phyloP scores from a whole-genome alignment of 2,797 vertebrate genomes.

The Malacoraja senta region DNA sequence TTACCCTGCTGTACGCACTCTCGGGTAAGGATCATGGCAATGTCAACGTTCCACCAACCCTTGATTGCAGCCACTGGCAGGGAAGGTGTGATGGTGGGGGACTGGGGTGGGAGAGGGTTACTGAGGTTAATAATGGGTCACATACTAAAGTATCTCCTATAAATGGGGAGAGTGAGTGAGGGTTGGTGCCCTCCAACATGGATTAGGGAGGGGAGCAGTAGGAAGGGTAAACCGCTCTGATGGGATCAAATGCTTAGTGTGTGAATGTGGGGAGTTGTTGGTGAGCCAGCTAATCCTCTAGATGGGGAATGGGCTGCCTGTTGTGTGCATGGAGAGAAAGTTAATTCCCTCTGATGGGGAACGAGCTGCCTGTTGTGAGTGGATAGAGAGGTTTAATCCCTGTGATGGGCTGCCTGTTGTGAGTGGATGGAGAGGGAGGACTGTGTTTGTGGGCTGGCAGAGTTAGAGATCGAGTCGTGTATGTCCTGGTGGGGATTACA shows the following conservation, averaged over 20 bases:
- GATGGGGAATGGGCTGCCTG: neutral
- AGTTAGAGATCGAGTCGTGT: neutral
- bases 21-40: neutral
- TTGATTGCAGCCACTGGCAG: too few species aligned
- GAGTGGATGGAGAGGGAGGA: neutral
- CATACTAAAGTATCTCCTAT: too few species aligned
- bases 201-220: neutral
- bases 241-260: neutral
- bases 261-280: neutral
- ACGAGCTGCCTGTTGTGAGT: neutral
- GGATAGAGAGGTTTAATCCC: neutral
- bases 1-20: neutral
- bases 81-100: too few species aligned
- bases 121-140: too few species aligned
- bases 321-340: neutral
- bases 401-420: neutral
- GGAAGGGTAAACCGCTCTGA: neutral
- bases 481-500: too few species aligned
- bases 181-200: too few species aligned
- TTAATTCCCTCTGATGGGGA: neutral
- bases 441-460: too few species aligned
- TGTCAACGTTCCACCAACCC: too few species aligned
- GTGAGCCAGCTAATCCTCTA: neutral
- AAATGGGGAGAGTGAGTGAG: too few species aligned
- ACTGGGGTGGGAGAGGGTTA: too few species aligned